A percentile compares a stretch with the other conserved stretches of the same genome.
These are phyloP conservation scores for Eira barbara DNA, from an alignment of 2,113 vertebrate species.

Conservation along the genomic window DNA sequence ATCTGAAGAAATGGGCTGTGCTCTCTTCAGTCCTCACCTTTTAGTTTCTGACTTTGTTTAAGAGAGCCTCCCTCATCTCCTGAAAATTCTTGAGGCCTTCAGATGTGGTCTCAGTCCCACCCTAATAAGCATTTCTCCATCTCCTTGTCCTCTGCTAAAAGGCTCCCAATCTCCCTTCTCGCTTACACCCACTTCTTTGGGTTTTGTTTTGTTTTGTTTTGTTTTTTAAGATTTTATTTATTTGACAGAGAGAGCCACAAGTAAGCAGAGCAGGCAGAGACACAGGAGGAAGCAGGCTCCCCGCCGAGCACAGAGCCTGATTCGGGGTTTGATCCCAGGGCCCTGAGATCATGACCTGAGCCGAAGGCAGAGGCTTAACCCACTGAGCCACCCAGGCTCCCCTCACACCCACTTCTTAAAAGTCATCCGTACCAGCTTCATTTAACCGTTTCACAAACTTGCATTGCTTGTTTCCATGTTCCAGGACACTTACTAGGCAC, in stretches of 20 bases:
- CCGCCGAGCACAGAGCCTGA: no score
- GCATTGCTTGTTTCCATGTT: neutral
- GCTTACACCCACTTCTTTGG: neutral
- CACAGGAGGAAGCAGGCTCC: no score
- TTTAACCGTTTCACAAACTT: neutral
- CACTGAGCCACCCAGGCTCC: no score
- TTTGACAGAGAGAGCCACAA: no score
- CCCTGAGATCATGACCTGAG: no score
- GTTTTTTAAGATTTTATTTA: no score
- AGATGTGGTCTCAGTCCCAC: neutral
- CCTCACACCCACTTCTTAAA: neutral
- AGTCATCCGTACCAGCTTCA: neutral
- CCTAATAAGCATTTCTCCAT: neutral
- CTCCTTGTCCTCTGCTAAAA: neutral
- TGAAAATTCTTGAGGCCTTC: neutral
- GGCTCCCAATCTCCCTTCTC: neutral
- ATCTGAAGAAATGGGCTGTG: neutral
- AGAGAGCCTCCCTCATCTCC: neutral
- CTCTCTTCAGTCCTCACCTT: neutral
- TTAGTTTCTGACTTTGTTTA: neutral
- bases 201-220: no score
- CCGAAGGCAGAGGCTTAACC: no score
- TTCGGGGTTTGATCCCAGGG: no score
- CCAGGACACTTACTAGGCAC: neutral
- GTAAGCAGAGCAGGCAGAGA: no score